Conservation (phyloP, 2,888 invertebrate genomes). For the Callyntrura guangdongensis region DNA sequence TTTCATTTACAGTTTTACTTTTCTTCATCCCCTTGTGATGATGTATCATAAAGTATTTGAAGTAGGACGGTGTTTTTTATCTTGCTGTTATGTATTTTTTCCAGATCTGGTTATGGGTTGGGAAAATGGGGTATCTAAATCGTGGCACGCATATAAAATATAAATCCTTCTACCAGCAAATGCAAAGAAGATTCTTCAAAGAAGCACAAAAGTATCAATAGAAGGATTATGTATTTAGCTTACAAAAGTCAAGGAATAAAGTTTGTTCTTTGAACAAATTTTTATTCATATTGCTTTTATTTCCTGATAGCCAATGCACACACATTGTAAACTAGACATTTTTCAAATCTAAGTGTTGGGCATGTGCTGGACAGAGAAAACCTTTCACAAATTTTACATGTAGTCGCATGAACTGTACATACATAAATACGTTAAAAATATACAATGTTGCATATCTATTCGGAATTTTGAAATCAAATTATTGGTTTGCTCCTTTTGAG, state of each 20-base stretch:
- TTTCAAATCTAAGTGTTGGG: too few species aligned
- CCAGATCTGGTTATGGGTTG: neutral
- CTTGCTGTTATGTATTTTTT: neutral
- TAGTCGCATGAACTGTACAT: too few species aligned
- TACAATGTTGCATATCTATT: too few species aligned
- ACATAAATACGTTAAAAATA: too few species aligned
- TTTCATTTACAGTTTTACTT: slow-evolving; percentile 61
- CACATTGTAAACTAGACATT: neutral
- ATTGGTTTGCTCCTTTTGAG: too few species aligned
- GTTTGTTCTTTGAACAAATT: neutral
- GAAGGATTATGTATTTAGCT: neutral
- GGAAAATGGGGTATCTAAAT: neutral
- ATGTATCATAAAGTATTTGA: slow-evolving; percentile 54
- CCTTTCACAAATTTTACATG: too few species aligned
- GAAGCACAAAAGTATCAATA: neutral
- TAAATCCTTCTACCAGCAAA: too few species aligned
- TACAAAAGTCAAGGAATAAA: neutral
- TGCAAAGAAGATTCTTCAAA: neutral
- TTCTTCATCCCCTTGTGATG: slow-evolving; percentile 42
- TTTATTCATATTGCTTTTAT: neutral
- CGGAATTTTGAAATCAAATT: too few species aligned
- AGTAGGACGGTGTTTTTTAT: neutral
- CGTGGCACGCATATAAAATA: neutral
- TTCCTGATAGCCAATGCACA: neutral
- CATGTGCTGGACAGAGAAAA: too few species aligned